Conservation (phyloP, 2,113 vertebrate species). For the Cisticola juncidis region DNA sequence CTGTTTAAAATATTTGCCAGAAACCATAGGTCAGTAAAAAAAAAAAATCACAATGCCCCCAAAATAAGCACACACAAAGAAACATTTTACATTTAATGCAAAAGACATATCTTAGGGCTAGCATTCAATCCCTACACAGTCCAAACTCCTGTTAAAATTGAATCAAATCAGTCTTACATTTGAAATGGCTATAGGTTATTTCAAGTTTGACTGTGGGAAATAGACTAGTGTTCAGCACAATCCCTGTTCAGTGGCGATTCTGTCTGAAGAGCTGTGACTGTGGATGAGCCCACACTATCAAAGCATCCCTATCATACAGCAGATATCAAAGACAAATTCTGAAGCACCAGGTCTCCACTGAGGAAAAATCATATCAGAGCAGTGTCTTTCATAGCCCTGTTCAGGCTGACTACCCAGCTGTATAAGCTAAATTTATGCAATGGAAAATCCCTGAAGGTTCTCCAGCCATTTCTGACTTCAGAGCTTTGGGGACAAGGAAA, state of each 20-base stretch:
- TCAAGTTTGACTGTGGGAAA: background rate
- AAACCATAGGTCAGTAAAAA: background rate
- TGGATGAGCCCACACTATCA: background rate
- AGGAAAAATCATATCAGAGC: background rate
- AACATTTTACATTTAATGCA: background rate
- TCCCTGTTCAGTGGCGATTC: background rate
- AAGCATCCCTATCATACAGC: background rate
- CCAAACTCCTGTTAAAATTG: constrained; percentile 57
- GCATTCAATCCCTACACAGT: constrained; percentile 36
- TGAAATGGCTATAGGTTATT: background rate
- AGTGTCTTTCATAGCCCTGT: background rate
- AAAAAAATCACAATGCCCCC: background rate
- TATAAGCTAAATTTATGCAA: background rate
- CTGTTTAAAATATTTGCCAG: constrained; percentile 29
- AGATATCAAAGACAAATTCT: background rate
- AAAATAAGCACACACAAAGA: background rate
- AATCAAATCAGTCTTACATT: background rate
- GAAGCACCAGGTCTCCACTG: background rate
- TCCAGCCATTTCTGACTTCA: background rate
- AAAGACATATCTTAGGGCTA: background rate
- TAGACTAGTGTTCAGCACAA: background rate
- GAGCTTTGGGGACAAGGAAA: background rate
- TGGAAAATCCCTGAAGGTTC: background rate
- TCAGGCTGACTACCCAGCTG: background rate
- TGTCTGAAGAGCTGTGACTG: background rate